Percentiles rank a stretch among this genome's conserved stretches.
Evolutionary conservation across 2,888 invertebrate species (phyloP).

Genomic region (Platycheirus albimanus): DNA sequence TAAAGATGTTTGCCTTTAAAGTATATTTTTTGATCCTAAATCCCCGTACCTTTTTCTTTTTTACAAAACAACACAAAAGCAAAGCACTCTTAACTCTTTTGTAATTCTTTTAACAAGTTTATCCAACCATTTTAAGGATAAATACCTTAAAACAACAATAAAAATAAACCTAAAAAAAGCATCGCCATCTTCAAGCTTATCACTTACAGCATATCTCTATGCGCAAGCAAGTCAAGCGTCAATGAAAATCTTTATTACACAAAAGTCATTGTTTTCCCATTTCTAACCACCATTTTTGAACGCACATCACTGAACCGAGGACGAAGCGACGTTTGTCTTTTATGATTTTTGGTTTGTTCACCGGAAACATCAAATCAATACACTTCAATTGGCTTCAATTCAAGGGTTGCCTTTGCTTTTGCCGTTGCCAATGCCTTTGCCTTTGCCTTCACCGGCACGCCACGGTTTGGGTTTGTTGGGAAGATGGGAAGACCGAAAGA

Average conservation of each 20-base stretch:
- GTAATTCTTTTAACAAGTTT: conserved; percentile 14
- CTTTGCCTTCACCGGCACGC: no score
- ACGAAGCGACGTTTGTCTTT: conserved; percentile 51
- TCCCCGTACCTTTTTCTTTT: no score
- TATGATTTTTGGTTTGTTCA: conserved; percentile 56
- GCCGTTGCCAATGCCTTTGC: no score
- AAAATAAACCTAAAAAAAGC: background rate
- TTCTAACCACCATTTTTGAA: conserved; percentile 54
- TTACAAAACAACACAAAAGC: no score
- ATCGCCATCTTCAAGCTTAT: conserved; percentile 32
- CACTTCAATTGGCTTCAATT: conserved; percentile 71
- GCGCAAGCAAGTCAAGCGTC: conserved; percentile 40
- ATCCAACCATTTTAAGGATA: conserved; percentile 23
- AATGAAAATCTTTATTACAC: conserved; percentile 60
- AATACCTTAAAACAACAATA: conserved; percentile 42
- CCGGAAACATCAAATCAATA: conserved; percentile 73
- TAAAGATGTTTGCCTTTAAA: no score
- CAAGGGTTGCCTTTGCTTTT: conserved; percentile 7
- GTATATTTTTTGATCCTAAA: no score
- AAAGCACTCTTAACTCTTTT: no score
- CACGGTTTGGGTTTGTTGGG: no score
- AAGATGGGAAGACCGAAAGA: no score
- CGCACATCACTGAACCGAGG: conserved; percentile 45
- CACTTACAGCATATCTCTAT: conserved; percentile 23
- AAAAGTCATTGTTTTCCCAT: conserved; percentile 67